Evolutionary conservation across 2,888 invertebrate genomes (phyloP).

Genomic region (Heteromurus nitidus): DNA sequence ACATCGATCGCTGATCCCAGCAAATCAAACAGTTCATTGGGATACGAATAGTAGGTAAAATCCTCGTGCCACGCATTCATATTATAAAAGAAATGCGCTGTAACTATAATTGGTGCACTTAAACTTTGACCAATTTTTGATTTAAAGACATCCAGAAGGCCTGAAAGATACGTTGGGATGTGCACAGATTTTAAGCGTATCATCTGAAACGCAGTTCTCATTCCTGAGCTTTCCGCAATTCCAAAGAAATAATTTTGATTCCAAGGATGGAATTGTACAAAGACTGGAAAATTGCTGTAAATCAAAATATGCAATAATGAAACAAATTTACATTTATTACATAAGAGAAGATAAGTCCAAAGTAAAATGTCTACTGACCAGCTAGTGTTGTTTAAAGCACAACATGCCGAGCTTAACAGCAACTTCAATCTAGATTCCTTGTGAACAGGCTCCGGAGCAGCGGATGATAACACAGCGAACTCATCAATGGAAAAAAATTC

Average conservation of each 20-base stretch:
- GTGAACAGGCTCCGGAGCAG: conserved; percentile 78
- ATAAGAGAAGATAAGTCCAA: too few species aligned
- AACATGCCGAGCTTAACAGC: conserved; percentile 86
- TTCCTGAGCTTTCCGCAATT: conserved; percentile 85
- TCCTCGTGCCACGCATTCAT: conserved; percentile 78
- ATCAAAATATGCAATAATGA: background rate
- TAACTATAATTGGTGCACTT: conserved; percentile 81
- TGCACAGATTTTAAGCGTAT: conserved; percentile 89
- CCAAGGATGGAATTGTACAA: conserved; percentile 88
- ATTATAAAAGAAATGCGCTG: conserved; percentile 86
- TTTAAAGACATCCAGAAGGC: conserved; percentile 90
- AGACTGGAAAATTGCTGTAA: conserved; percentile 85
- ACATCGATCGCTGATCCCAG: conserved; percentile 6
- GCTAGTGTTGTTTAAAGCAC: conserved; percentile 87
- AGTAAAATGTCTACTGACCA: conserved; percentile 79
- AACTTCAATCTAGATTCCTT: conserved; percentile 84
- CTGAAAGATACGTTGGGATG: conserved; percentile 85
- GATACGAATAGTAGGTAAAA: conserved; percentile 70
- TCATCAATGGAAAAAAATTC: conserved; percentile 85
- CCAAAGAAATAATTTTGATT: conserved; percentile 87
- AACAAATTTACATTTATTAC: background rate
- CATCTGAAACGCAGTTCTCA: conserved; percentile 91
- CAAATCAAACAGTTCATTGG: conserved; percentile 69
- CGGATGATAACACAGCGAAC: conserved; percentile 86
- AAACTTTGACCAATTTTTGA: conserved; percentile 84